A percentile compares a stretch with the other conserved stretches of the same genome.
These are phyloP conservation scores for Onychostruthus taczanowskii DNA, from an alignment of 2,113 vertebrate species.

Conservation along the genomic window DNA sequence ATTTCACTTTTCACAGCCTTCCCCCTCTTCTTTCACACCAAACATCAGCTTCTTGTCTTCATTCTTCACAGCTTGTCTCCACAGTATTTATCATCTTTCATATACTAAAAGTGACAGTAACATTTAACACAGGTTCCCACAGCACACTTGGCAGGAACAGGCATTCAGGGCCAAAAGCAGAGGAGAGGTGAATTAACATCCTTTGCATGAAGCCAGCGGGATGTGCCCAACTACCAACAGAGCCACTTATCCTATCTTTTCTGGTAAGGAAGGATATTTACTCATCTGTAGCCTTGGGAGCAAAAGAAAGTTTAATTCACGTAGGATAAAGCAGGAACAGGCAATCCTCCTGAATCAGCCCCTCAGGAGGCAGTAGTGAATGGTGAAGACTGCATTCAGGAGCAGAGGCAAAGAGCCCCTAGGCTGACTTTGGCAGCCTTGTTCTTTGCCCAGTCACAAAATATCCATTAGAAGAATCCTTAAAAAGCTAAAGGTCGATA, in stretches of 20 bases:
- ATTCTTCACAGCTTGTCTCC: slow-evolving; percentile 57
- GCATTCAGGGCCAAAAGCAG: slow-evolving; percentile 8
- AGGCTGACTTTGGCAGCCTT: not conserved
- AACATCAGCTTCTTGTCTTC: slow-evolving; percentile 65
- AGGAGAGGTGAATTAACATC: not conserved
- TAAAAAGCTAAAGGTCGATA: not conserved
- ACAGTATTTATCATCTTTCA: slow-evolving; percentile 51
- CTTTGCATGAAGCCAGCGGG: not conserved
- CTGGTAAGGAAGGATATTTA: not conserved
- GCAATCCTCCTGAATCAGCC: not conserved
- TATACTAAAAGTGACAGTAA: slow-evolving; percentile 52
- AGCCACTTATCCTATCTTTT: not conserved
- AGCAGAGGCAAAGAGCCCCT: not conserved
- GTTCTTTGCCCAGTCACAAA: not conserved
- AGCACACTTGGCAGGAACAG: slow-evolving; percentile 31
- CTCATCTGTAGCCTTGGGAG: not conserved
- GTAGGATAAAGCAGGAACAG: not conserved
- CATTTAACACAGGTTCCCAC: slow-evolving; percentile 40
- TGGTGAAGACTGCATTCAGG: not conserved
- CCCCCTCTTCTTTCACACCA: slow-evolving; percentile 50
- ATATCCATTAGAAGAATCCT: not conserved
- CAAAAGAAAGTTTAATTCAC: not conserved
- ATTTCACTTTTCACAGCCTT: slow-evolving; percentile 52
- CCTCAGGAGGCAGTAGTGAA: not conserved
- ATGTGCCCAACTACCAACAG: not conserved